Conservation (phyloP, 1,140 invertebrate species). For the Drosophila novamexicana region DNA sequence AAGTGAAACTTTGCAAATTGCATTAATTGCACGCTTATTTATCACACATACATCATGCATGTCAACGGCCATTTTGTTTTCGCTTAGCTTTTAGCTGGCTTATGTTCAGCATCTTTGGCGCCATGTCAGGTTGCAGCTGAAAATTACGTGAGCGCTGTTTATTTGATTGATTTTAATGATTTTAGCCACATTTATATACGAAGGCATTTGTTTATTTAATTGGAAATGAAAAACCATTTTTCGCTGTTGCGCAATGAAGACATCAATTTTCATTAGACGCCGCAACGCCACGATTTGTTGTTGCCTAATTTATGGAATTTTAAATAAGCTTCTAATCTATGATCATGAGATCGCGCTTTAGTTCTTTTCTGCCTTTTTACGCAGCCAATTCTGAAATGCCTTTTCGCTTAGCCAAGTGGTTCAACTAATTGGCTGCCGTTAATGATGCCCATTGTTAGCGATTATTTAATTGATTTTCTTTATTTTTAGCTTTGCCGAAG, state of each 20-base stretch:
- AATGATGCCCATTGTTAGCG: conserved; percentile 48
- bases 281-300: conserved; percentile 37
- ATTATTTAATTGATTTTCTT: conserved; percentile 24
- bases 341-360: conserved; percentile 12
- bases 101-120: conserved; percentile 49
- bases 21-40: conserved; percentile 44
- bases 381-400: conserved; percentile 28
- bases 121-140: conserved; percentile 58
- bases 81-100: conserved; percentile 14
- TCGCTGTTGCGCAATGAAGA: conserved; percentile 62
- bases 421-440: conserved; percentile 32
- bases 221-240: conserved; percentile 61
- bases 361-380: background rate
- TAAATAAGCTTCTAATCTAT: conserved; percentile 56
- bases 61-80: conserved; percentile 33
- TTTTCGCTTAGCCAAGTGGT: conserved; percentile 33
- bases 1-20: conserved; percentile 20
- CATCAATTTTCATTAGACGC: conserved; percentile 74
- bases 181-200: conserved; percentile 68
- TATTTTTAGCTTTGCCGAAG: background rate
- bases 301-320: conserved; percentile 79
- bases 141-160: conserved; percentile 54
- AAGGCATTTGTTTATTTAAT: conserved; percentile 46
- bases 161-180: conserved; percentile 82
- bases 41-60: conserved; percentile 17